Evolutionary conservation across 2,797 vertebrate species (phyloP).

Genomic region (Muscicapa striata): DNA sequence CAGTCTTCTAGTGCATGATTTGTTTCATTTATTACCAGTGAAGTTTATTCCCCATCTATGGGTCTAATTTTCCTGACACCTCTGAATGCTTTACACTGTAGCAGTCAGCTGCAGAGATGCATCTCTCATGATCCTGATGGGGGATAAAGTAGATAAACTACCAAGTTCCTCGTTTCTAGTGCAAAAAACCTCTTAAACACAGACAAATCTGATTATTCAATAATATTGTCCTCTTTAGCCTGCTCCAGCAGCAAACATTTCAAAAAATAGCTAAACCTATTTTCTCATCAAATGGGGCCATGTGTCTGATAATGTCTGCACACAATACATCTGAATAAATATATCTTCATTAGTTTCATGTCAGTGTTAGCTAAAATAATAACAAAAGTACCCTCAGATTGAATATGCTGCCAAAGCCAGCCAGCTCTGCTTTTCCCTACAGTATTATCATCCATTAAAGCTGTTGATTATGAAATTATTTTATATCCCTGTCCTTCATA

Average conservation of each 20-base stretch:
- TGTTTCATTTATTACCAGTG: neutral
- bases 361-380: neutral
- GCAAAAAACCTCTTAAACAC: neutral
- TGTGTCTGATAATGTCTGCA: neutral
- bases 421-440: neutral
- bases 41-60: neutral
- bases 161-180: neutral
- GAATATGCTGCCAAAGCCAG: neutral
- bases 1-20: neutral
- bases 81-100: neutral
- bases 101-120: neutral
- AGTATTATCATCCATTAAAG: neutral
- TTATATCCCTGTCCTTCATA: neutral
- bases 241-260: neutral
- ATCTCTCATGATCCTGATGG: neutral
- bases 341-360: neutral
- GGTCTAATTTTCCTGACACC: neutral
- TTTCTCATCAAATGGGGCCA: neutral
- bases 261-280: neutral
- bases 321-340: neutral
- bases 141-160: neutral
- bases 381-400: neutral
- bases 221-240: neutral
- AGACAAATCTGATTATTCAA: conserved; percentile 4
- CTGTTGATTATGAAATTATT: neutral